Base-by-base conservation (phyloP, 2,113 vertebrate genomes). In the Athene cunicularia region DNA sequence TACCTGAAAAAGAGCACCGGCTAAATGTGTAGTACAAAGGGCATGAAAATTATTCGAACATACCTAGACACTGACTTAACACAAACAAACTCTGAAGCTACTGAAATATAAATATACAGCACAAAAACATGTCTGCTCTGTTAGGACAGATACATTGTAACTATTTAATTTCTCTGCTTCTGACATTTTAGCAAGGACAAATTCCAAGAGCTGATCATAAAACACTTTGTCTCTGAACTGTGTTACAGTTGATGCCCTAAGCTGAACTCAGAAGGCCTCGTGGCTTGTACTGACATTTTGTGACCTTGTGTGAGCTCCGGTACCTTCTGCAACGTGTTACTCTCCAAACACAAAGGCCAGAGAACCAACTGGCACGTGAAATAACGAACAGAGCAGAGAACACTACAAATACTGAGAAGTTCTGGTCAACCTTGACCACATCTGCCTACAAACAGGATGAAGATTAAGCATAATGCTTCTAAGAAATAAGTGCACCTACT, bases 231-330 rank as follows among this genome's bases (percentile, higher is more conserved):
- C 45, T 60, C 45, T 55, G 35, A 93, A 58, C 43, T 49, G 68
- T 0, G 0, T 20, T 64, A 88, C 15, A 16, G 26, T 0, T 91
- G 60, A 95, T 72, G 89, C 12, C 87, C 92, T 64, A 8, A 85
- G 35, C 52, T 82, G 90, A 95, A 87, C 96, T 76, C 70, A 45
- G 33, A 93, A 86, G 73, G 77, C 33, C 81, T 37, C 73, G 58
- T 32, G 77, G 39, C 22, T 80, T 88, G 74, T 58, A 76, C 74
- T 85, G 91, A 96, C 96, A 96, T 96, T 96, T 90, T 53, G 50
- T 90, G 96, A 96, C 96, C 96, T 97, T 96, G 93, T 12, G 8
- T 47, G 73, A 94, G 66, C 52, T 75, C 77, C 66, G 24, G 14
- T 85, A 94, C 53, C 66, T 72, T 75, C 91, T 73, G 58, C 63